Evolutionary conservation across 1,140 invertebrate species (phyloP).

Genomic region (Drosophila virilis): DNA sequence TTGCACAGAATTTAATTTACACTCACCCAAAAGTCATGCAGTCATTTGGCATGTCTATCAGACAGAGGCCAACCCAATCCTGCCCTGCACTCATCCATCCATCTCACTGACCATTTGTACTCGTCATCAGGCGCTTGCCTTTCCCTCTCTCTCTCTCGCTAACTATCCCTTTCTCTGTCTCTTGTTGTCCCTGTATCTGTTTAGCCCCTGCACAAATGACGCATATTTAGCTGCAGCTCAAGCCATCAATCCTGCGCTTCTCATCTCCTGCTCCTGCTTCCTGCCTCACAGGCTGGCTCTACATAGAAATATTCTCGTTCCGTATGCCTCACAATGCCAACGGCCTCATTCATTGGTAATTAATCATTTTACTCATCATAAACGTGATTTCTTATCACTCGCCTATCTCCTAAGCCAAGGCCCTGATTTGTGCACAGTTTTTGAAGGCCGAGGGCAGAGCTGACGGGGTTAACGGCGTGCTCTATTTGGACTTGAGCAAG

Average conservation of each 20-base stretch:
- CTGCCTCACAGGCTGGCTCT: constrained; percentile 42
- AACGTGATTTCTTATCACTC: constrained; percentile 75
- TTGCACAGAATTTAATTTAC: constrained; percentile 80
- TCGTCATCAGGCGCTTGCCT: constrained; percentile 57
- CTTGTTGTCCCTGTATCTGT: constrained; percentile 34
- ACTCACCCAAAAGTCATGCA: constrained; percentile 81
- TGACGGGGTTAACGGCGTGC: constrained; percentile 1
- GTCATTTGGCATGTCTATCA: constrained; percentile 81
- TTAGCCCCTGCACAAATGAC: constrained; percentile 77
- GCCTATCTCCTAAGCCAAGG: constrained; percentile 28
- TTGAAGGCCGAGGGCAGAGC: constrained; percentile 12
- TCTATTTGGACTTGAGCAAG: constrained; percentile 6
- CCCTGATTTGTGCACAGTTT: constrained; percentile 56
- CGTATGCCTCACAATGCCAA: constrained; percentile 55
- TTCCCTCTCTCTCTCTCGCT: constrained; percentile 12
- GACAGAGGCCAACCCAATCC: constrained; percentile 57
- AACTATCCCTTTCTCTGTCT: constrained; percentile 10
- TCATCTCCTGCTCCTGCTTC: neutral
- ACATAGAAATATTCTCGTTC: constrained; percentile 36
- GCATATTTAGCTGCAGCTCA: constrained; percentile 80
- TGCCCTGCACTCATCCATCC: constrained; percentile 64
- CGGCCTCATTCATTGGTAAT: constrained; percentile 80
- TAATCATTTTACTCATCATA: constrained; percentile 81
- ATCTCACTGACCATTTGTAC: constrained; percentile 77
- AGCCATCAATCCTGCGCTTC: constrained; percentile 71